Evolutionary conservation across 2,113 vertebrate species (phyloP).

Genomic region (Limnothrissa miodon): DNA sequence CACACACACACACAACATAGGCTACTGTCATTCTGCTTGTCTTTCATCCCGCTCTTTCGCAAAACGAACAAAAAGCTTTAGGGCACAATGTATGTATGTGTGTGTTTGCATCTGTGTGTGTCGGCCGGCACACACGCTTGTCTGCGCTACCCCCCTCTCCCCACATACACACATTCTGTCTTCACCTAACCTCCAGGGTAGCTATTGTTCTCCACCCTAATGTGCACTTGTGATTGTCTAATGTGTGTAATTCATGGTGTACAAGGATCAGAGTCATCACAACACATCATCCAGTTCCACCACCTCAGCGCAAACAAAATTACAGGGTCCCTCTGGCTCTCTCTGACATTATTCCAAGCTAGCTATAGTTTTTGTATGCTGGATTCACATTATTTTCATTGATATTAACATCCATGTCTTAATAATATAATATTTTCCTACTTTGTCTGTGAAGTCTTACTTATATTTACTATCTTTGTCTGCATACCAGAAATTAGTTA

Average conservation of each 20-base stretch:
- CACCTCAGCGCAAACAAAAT: background rate
- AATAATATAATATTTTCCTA: background rate
- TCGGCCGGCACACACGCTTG: background rate
- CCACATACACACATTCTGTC: constrained; percentile 26
- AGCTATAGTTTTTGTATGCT: background rate
- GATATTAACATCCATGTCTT: background rate
- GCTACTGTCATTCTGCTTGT: background rate
- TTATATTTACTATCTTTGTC: background rate
- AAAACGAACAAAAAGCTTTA: background rate
- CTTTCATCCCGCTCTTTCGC: background rate
- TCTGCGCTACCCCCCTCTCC: background rate
- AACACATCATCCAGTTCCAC: background rate
- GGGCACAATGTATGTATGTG: background rate
- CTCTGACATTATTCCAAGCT: background rate
- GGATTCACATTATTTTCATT: background rate
- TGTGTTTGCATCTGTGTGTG: background rate
- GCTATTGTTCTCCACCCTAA: constrained; percentile 10
- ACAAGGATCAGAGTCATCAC: background rate
- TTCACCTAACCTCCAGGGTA: background rate
- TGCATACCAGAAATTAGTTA: background rate
- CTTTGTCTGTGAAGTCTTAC: too few species aligned
- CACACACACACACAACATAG: background rate
- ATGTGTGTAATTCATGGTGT: background rate
- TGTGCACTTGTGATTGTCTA: constrained; percentile 7
- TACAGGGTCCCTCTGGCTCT: background rate